Percentiles rank a stretch among this genome's conserved stretches.
These are phyloP conservation scores for Teinopalpus imperialis DNA, from an alignment of 2,888 invertebrate genomes.

Conservation along the genomic window DNA sequence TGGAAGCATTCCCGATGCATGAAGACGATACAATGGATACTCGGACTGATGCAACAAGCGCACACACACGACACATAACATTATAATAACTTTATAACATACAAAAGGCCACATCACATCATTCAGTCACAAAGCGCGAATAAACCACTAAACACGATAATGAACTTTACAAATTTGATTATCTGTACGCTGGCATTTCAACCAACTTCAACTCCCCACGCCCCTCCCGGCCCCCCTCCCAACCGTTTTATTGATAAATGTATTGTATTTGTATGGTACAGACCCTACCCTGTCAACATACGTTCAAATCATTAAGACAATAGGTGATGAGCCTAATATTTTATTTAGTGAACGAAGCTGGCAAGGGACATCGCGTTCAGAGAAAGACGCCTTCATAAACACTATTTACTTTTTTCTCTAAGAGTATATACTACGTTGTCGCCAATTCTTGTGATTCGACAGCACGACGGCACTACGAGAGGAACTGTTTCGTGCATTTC, in stretches of 20 bases:
- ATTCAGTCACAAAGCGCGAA: slow-evolving; percentile 80
- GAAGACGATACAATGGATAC: slow-evolving; percentile 56
- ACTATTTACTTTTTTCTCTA: slow-evolving; percentile 40
- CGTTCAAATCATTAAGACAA: slow-evolving; percentile 54
- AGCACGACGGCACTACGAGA: slow-evolving; percentile 75
- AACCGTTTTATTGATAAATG: slow-evolving; percentile 54
- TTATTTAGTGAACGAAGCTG: slow-evolving; percentile 52
- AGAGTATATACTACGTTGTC: slow-evolving; percentile 42
- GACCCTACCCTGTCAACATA: slow-evolving; percentile 57
- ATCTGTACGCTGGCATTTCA: slow-evolving; percentile 45
- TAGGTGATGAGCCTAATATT: slow-evolving; percentile 53
- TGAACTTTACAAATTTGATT: slow-evolving; percentile 57
- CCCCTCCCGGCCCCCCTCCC: no score
- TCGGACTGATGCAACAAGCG: slow-evolving; percentile 73
- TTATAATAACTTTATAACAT: slow-evolving; percentile 66
- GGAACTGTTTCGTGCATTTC: slow-evolving; percentile 80
- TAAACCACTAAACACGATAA: slow-evolving; percentile 51
- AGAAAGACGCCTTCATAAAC: slow-evolving; percentile 55
- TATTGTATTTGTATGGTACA: slow-evolving; percentile 55
- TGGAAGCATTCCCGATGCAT: slow-evolving; percentile 66
- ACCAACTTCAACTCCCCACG: slow-evolving; percentile 56
- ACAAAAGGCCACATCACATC: slow-evolving; percentile 81
- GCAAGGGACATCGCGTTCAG: slow-evolving; percentile 53
- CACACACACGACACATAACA: slow-evolving; percentile 61
- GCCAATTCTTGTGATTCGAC: slow-evolving; percentile 60